Base-by-base conservation (phyloP, 2,797 vertebrate species). In the Thaleichthys pacificus region DNA sequence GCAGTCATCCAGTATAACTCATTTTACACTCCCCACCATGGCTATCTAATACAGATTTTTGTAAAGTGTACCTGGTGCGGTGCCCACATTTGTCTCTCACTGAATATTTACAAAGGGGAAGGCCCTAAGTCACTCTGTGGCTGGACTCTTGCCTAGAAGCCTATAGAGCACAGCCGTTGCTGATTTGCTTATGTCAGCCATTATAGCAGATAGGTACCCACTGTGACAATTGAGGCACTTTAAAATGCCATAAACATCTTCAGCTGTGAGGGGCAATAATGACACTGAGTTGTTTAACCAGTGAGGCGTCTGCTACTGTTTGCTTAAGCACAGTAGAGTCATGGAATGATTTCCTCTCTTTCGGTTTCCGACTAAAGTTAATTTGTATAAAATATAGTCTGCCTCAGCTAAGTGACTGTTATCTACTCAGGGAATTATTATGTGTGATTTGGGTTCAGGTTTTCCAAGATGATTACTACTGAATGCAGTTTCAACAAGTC, bases 171-270 rank as follows among this genome's bases (percentile, higher is more conserved):
- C 11, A 66, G 4, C 24, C n/a, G 11, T 22, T 66, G 14, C 65
- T 51, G 22, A 49, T 11, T 26, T 1, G 5, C 26, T 66, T 66
- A 35, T 66, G 19, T 67, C 24, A 38, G 17, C 21, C 21, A 1
- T 67, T 28, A 67, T 67, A n/a, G 15, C 17, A 24, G 24, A 22
- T 56, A 24, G 24, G 42, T 67, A 19, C 22, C 22, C 9, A 17
- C 7, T 51, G 38, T 9, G 63, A 67, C 49, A 22, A 67, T 67
- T 30, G 42, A 26, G 24, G 65, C 38, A 66, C 42, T 66, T 66
- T 42, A 15, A 66, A 51, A 66, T 24, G 21, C 65, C 47, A 67
- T 54, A 54, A 49, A 67, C 14, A 54, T 67, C 24, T 67, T 51
- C 47, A 54, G 47, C 47, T 67, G 65, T 54, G 24, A 51, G 42